Percentiles rank a stretch among this genome's conserved stretches.
phyloP scores from a whole-genome alignment of 2,888 invertebrate genomes.

The Spilosoma lubricipeda region DNA sequence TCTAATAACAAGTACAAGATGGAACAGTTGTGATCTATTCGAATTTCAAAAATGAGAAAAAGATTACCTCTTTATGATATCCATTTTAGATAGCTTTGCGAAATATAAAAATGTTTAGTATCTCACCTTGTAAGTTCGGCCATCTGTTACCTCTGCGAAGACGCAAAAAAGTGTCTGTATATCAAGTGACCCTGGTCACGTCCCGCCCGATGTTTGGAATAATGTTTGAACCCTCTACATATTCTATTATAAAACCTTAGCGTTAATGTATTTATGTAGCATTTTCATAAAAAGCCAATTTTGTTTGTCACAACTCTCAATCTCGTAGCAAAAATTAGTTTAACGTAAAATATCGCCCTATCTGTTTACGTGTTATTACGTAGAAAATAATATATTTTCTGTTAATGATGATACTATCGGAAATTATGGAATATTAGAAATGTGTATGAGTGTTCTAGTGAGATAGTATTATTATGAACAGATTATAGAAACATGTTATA shows the following conservation, averaged over 20 bases:
- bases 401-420: background rate
- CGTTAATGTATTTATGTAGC: slow-evolving; percentile 21
- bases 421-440: background rate
- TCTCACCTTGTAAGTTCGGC: slow-evolving; percentile 45
- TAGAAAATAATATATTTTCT: too few relatives aligned
- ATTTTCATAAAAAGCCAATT: slow-evolving; percentile 16
- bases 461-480: background rate
- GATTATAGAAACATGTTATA: background rate
- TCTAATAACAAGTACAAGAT: background rate
- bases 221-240: slow-evolving; percentile 32
- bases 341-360: background rate
- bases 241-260: slow-evolving; percentile 28
- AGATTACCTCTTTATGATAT: slow-evolving; percentile 33
- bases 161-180: slow-evolving; percentile 30
- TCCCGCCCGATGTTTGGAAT: slow-evolving; percentile 37
- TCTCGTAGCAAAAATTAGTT: slow-evolving; percentile 2
- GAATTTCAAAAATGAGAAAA: slow-evolving; percentile 30
- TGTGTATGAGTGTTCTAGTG: background rate
- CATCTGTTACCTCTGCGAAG: slow-evolving; percentile 45
- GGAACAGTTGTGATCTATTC: slow-evolving; percentile 16
- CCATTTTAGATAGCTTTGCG: slow-evolving; percentile 28
- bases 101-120: slow-evolving; percentile 36
- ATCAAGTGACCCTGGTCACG: slow-evolving; percentile 47
- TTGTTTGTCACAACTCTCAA: background rate
- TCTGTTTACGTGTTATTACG: background rate